phyloP scores from a whole-genome alignment of 2,797 vertebrate species.

The Morus bassanus region DNA sequence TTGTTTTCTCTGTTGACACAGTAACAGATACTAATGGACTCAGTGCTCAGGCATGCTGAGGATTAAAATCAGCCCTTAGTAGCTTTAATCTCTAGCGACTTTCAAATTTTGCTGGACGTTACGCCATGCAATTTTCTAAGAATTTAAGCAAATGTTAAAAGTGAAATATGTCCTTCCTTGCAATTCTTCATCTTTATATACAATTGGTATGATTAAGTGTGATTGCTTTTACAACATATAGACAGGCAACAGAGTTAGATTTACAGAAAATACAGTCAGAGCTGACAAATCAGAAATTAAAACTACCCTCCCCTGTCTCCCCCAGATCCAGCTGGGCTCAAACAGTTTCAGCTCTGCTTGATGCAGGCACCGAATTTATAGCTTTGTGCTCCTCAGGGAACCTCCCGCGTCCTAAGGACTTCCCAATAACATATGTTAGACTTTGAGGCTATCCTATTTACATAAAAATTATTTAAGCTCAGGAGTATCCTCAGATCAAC shows the following conservation, averaged over 20 bases:
- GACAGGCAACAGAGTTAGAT: not conserved
- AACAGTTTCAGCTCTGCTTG: not conserved
- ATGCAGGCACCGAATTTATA: not conserved
- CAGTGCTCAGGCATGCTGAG: not conserved
- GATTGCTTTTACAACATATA: not conserved
- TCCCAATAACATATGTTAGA: not conserved
- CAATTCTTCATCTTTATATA: not conserved
- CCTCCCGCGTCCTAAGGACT: not conserved
- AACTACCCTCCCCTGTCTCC: not conserved
- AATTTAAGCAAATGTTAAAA: not conserved
- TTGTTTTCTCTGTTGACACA: conserved; percentile 20
- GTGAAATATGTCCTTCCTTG: not conserved
- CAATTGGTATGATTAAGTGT: not conserved
- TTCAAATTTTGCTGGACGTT: not conserved
- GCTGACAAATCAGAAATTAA: not conserved
- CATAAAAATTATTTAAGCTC: not conserved
- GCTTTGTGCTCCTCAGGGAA: not conserved
- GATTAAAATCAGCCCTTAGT: not conserved
- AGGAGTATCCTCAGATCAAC: not conserved
- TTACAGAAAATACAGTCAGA: not conserved
- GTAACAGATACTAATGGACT: conserved; percentile 9
- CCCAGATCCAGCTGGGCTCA: not conserved
- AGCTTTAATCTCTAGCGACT: not conserved
- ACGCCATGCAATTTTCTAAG: not conserved
- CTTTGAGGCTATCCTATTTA: not conserved